Base-by-base conservation (phyloP, 37 sponge, comb jelly and placozoan genomes). In the Ephydatia muelleri region DNA sequence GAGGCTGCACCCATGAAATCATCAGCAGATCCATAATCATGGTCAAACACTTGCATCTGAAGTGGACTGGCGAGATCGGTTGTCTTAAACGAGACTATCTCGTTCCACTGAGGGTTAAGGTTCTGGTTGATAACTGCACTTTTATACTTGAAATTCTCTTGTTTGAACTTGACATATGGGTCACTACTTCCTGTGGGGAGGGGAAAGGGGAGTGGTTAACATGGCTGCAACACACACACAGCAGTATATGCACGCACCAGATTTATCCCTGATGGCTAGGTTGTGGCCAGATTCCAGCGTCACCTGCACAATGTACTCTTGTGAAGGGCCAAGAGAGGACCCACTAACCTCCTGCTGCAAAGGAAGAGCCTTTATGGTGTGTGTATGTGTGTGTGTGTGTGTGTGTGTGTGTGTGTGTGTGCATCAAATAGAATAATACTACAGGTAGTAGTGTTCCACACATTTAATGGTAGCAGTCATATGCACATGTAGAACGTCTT, bases 61-160 rank as follows among this genome's bases (percentile, higher is more conserved):
- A 95, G 49, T 8, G 85, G 86, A 0, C 64, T 43, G 33, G 43
- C 25, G 34, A 93, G 70, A 36, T 64, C 34, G 3, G 31, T 77
- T 8, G 83, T 78, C 67, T 64, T 72, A 36, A 95, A 89, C 26
- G 73, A 70, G 82, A 95, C 93, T 28, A 71, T 31, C 81, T 97
- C 98, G 48, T 91, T 90, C 98, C 98, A 97, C 30, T 76, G 78
- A 35, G 98, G 98, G 65, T 93, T 93, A 38, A 97, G 89, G 76
- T 91, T 89, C 73, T 90, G 86, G 65, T 88, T 71, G 47, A 90
- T 83, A 27, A 85, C 68, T 2, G 70, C 27, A 28, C 83, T 90
- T 28, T 78, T 69, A 49, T 85, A 77, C 80, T 86, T 83, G 69
- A 88, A 81, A 9, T 47, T 48, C 8, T 78, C 85, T 43, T 83